Base-by-base conservation (phyloP, 2,113 vertebrate species). In the Nibea albiflora region DNA sequence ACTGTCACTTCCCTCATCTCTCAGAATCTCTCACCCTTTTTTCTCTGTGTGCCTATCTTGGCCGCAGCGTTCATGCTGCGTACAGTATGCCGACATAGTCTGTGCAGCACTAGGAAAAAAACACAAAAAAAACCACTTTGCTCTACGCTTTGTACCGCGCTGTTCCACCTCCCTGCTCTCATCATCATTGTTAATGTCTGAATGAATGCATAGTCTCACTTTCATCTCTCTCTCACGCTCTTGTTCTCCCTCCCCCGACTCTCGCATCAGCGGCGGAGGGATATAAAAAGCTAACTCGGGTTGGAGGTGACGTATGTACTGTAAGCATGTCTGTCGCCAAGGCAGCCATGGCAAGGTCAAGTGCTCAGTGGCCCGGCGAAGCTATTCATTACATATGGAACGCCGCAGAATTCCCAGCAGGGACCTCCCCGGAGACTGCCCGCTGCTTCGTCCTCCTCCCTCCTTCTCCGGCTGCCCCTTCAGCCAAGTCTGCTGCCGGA, bases 331-430 rank as follows among this genome's bases (percentile, higher is more conserved):
- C 83, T 78, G 89, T 89, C 68, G 72, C 87, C 35, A 57, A 53
- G 81, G 82, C 82, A 72, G 80, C 85, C 50, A 4, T 83, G 86
- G 72, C 86, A 90, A 93, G 88, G 90, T 94, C 90, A 89, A 90
- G 82, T 63, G 67, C 84, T 81, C 74, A 24, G 78, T 71, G 87
- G 81, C 85, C 75, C 49, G 17, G 46, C 12, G 67, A 83, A 73
- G 85, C 88, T 84, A 88, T 85, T 80, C 70, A 91, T 91, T 81
- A 88, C 85, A 81, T 76, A 85, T 81, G 87, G 85, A 88, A 91
- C 82, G 80, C 84, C 0, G 44, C 77, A 74, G 65, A 83, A 86
- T 79, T 83, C 87, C 87, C 90, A 8, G 66, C 85, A 66, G 84
- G 75, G 76, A 76, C 52, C 52, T 49, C 2, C 16, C 61, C 9